Conservation (phyloP, 1,140 invertebrate species). For the Heliothis virescens region DNA sequence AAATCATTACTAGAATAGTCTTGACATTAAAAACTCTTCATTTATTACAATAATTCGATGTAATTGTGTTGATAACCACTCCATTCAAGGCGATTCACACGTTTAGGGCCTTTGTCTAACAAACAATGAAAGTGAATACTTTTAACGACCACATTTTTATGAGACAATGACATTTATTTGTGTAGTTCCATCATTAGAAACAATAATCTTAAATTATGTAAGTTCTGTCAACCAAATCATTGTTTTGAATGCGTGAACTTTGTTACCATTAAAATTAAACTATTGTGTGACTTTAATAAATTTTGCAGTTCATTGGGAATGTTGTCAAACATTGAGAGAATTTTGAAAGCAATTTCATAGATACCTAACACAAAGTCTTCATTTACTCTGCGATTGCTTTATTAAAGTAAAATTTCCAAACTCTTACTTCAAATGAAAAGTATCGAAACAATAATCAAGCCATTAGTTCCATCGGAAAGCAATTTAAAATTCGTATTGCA, state of each 20-base stretch:
- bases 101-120: conserved; percentile 44
- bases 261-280: not conserved
- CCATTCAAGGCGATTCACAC: conserved; percentile 46
- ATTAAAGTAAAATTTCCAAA: conserved; percentile 9
- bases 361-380: conserved; percentile 23
- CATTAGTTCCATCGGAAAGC: conserved; percentile 46
- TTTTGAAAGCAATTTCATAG: conserved; percentile 18
- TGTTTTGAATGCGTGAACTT: not conserved
- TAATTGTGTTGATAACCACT: conserved; percentile 44
- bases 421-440: conserved; percentile 20
- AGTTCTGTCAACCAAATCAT: conserved; percentile 22
- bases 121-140: conserved; percentile 48
- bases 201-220: conserved; percentile 44
- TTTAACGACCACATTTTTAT: conserved; percentile 37
- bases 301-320: conserved; percentile 6
- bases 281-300: conserved; percentile 39
- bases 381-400: not conserved
- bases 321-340: not conserved
- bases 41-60: conserved; percentile 46
- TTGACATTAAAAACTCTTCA: conserved; percentile 41
- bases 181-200: conserved; percentile 34
- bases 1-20: conserved; percentile 3
- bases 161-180: conserved; percentile 45
- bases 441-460: conserved; percentile 46
- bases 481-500: conserved; percentile 52